A percentile compares a stretch with the other conserved stretches of the same genome.
These are phyloP conservation scores for Pocota personata DNA, from an alignment of 2,888 invertebrate genomes.

Conservation along the genomic window DNA sequence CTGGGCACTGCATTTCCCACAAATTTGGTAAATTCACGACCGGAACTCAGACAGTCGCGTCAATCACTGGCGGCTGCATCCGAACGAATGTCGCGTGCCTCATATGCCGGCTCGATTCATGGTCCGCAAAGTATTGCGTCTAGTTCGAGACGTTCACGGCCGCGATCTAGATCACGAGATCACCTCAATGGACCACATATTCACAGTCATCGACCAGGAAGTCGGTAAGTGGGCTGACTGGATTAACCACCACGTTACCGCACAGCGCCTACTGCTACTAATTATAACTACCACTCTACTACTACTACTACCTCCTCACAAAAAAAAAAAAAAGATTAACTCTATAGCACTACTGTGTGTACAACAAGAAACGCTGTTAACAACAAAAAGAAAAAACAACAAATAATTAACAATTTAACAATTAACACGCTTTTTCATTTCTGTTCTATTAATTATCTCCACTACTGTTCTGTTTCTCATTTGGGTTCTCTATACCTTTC, in stretches of 20 bases:
- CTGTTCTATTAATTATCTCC: constrained; percentile 69
- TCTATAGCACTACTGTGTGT: not conserved
- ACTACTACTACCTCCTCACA: not conserved
- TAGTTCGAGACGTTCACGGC: constrained; percentile 88
- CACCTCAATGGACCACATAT: constrained; percentile 84
- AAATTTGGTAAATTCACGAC: constrained; percentile 90
- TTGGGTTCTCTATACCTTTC: constrained; percentile 22
- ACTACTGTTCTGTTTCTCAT: constrained; percentile 53
- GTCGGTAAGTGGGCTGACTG: constrained; percentile 85
- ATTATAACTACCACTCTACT: constrained; percentile 9
- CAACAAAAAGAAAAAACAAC: constrained; percentile 31
- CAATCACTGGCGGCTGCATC: constrained; percentile 93
- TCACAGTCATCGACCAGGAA: constrained; percentile 87
- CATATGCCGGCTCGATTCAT: constrained; percentile 87
- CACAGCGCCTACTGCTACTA: constrained; percentile 26
- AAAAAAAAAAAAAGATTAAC: constrained; percentile 23
- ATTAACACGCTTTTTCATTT: constrained; percentile 74
- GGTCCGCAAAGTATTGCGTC: constrained; percentile 85
- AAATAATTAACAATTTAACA: constrained; percentile 63
- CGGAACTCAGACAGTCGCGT: constrained; percentile 93
- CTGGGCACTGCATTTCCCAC: constrained; percentile 87
- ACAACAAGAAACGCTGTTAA: not conserved
- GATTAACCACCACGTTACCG: constrained; percentile 64
- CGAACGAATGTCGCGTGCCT: constrained; percentile 90
- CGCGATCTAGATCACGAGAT: constrained; percentile 90